Evolutionary conservation across 2,888 invertebrate species (phyloP).

Genomic region (Rhorus exstirpatorius): DNA sequence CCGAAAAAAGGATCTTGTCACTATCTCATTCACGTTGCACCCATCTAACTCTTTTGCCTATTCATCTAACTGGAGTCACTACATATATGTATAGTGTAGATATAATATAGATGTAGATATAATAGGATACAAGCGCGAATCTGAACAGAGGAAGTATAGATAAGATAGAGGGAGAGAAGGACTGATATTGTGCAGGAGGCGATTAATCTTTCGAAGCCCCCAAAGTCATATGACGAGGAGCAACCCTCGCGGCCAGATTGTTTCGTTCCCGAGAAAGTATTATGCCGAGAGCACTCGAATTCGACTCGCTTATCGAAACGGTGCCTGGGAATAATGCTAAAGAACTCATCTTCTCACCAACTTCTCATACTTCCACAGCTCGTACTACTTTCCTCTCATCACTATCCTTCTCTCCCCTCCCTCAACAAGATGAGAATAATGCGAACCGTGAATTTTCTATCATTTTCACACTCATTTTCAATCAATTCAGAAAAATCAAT

Average conservation of each 20-base stretch:
- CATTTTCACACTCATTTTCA: too few relatives aligned
- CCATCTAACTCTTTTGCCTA: background rate
- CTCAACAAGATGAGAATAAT: background rate
- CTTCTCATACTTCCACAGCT: conserved; percentile 35
- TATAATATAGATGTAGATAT: conserved; percentile 1
- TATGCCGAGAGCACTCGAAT: conserved; percentile 72
- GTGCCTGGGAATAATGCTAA: conserved; percentile 63
- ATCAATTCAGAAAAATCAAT: too few relatives aligned
- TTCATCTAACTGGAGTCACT: conserved; percentile 30
- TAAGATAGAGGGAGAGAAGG: conserved; percentile 28
- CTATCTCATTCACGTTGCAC: background rate
- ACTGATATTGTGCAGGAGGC: conserved; percentile 37
- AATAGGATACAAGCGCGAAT: conserved; percentile 2
- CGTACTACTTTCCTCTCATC: background rate
- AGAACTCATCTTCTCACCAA: conserved; percentile 48
- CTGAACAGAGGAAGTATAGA: background rate
- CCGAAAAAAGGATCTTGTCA: conserved; percentile 25
- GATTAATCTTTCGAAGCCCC: conserved; percentile 67
- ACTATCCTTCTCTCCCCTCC: background rate
- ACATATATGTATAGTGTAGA: conserved; percentile 12
- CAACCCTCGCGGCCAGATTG: conserved; percentile 68
- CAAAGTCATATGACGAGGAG: conserved; percentile 28
- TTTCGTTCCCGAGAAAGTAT: conserved; percentile 69
- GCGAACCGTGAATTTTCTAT: background rate
- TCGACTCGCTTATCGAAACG: conserved; percentile 72